Evolutionary conservation across 2,888 invertebrate genomes (phyloP).

Genomic region (Lasioglossum calceatum): DNA sequence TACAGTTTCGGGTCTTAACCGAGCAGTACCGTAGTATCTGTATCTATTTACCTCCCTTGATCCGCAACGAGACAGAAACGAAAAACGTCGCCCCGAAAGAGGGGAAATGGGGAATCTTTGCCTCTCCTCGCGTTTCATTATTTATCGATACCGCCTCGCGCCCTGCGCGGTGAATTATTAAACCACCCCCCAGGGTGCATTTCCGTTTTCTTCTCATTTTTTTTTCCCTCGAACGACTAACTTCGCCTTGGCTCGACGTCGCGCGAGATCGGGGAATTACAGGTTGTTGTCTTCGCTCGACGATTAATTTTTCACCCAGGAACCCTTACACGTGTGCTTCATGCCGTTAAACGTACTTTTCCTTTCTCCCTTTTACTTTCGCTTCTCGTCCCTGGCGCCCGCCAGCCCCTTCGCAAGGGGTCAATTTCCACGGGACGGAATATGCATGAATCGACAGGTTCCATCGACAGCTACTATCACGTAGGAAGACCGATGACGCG

Average conservation of each 20-base stretch:
- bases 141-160: constrained; percentile 33
- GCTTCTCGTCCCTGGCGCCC: background rate
- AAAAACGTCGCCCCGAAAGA: constrained; percentile 35
- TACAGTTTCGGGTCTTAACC: background rate
- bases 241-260: background rate
- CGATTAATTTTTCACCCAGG: constrained; percentile 13
- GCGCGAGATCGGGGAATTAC: constrained; percentile 28
- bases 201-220: constrained; percentile 16
- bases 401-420: background rate
- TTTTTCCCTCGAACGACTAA: background rate
- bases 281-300: constrained; percentile 24
- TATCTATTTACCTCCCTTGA: constrained; percentile 26
- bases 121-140: constrained; percentile 43
- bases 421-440: constrained; percentile 2
- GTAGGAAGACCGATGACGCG: background rate
- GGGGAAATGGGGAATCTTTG: constrained; percentile 12
- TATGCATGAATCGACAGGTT: constrained; percentile 20
- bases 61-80: constrained; percentile 9
- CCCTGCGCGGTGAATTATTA: constrained; percentile 40
- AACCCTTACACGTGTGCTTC: background rate
- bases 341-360: background rate
- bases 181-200: constrained; percentile 15
- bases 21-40: background rate
- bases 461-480: constrained; percentile 11
- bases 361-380: constrained; percentile 5